Conservation (phyloP, 2,888 invertebrate genomes). For the Macaria notata region DNA sequence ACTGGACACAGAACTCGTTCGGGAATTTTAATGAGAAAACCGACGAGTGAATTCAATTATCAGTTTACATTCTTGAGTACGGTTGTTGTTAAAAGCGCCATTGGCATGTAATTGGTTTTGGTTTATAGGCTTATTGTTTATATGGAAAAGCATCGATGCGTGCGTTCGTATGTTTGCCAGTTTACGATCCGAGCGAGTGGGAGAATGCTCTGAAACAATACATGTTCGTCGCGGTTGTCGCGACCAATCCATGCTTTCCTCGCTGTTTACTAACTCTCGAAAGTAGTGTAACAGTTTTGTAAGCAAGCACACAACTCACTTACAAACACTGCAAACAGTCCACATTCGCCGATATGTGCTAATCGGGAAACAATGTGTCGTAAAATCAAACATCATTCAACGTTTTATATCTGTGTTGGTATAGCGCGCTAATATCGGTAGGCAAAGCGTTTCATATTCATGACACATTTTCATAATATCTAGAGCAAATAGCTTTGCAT, state of each 20-base stretch:
- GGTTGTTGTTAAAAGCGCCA: slow-evolving; percentile 43
- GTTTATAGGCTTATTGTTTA: slow-evolving; percentile 64
- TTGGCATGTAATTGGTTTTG: slow-evolving; percentile 74
- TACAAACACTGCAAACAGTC: slow-evolving; percentile 29
- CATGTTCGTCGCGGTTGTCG: slow-evolving; percentile 26
- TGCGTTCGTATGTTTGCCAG: slow-evolving; percentile 39
- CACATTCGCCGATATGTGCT: slow-evolving; percentile 27
- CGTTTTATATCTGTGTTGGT: slow-evolving; percentile 19
- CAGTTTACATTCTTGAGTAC: slow-evolving; percentile 38
- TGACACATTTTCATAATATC: slow-evolving; percentile 21
- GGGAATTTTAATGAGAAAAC: slow-evolving; percentile 31
- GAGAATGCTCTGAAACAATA: slow-evolving; percentile 45
- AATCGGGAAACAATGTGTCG: slow-evolving; percentile 33
- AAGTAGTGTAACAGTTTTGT: slow-evolving; percentile 26
- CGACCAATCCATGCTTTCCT: slow-evolving; percentile 31
- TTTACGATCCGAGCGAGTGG: slow-evolving; percentile 50
- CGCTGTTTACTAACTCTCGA: slow-evolving; percentile 33
- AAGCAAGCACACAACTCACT: slow-evolving; percentile 23
- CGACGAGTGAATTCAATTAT: slow-evolving; percentile 30
- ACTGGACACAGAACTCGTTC: slow-evolving; percentile 24
- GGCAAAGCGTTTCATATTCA: slow-evolving; percentile 18
- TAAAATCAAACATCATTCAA: slow-evolving; percentile 26
- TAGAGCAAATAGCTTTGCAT: slow-evolving; percentile 23
- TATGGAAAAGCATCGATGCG: slow-evolving; percentile 56
- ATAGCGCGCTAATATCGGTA: slow-evolving; percentile 6